phyloP scores from a whole-genome alignment of 2,113 vertebrate species.

The Saguinus midas region DNA sequence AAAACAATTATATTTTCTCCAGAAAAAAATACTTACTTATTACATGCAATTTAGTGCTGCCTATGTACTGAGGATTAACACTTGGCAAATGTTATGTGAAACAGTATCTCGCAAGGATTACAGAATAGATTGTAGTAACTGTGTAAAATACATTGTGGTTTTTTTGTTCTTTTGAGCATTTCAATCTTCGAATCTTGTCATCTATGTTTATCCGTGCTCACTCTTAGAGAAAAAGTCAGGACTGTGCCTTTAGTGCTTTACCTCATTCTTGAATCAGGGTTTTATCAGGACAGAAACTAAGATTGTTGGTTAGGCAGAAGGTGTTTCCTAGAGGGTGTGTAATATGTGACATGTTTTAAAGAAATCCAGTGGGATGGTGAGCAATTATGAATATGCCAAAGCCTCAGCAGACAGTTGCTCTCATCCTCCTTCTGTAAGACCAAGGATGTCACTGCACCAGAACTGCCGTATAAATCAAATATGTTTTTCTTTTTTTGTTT shows the following conservation, averaged over 20 bases:
- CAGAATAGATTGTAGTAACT: background rate
- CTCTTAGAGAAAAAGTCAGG: background rate
- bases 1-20: background rate
- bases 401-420: background rate
- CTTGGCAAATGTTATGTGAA: background rate
- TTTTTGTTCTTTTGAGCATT: background rate
- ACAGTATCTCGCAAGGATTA: background rate
- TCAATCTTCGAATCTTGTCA: background rate
- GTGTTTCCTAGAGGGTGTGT: background rate
- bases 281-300: background rate
- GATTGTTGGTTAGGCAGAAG: background rate
- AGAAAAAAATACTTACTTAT: background rate
- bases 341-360: background rate
- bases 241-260: background rate
- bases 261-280: background rate
- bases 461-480: background rate
- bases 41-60: background rate
- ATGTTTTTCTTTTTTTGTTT: no score
- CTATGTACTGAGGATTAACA: background rate
- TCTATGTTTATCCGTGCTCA: background rate
- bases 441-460: background rate
- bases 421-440: background rate
- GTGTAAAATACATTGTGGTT: background rate
- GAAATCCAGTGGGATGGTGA: background rate
- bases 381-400: background rate